Evolutionary conservation across 92 coral and sea anemone species (phyloP), one percentile per base, ranked within the genome.

Genomic region (Porites cylindrica): DNA sequence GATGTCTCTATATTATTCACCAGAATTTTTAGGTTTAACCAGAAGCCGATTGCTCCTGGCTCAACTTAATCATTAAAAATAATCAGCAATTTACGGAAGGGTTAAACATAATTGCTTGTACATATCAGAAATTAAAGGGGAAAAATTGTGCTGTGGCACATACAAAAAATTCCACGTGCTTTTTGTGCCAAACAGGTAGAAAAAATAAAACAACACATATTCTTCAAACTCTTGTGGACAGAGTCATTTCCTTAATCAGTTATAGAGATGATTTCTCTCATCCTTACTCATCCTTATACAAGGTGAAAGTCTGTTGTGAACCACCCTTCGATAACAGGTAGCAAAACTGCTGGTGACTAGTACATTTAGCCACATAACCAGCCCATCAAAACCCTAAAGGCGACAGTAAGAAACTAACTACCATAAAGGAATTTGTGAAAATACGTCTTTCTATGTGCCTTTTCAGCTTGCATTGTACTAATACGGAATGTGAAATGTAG

Each of bases 231-330:
- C 69, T 64, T 64, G 69, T 64, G 69, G 69, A 64, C 69, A 23
- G 21, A 64, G 69, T 64, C 21, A 64, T 64, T 64, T 64, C 69
- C 69, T 64, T 64, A 64, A 64, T 64, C 69, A 64, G 69, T 64
- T 64, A 64, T 64, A n/a, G 69, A n/a, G 69, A 64, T 64, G 69
- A 64, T 4, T 64, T 64, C 69, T 64, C 69, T 64, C 69, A 64
- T 64, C 69, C 69, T 64, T 64, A 64, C 69, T 64, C 69, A 64
- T 64, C 69, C 69, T 64, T 64, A 64, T 64, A 64, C 69, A 64
- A 18, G 69, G 69, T 64, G 69, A 64, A 64, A 64, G 69, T 64
- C 16, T 64, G 26, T n/a, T 64, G 24, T 29, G 29, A 26, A 29
- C 32, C 32, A 3, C 32, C 32, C 32, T 29, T 29, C 32, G 32